Evolutionary conservation across 35 echinoderm and acorn worm genomes (phyloP).

Genomic region (Stichopus chloronotus): DNA sequence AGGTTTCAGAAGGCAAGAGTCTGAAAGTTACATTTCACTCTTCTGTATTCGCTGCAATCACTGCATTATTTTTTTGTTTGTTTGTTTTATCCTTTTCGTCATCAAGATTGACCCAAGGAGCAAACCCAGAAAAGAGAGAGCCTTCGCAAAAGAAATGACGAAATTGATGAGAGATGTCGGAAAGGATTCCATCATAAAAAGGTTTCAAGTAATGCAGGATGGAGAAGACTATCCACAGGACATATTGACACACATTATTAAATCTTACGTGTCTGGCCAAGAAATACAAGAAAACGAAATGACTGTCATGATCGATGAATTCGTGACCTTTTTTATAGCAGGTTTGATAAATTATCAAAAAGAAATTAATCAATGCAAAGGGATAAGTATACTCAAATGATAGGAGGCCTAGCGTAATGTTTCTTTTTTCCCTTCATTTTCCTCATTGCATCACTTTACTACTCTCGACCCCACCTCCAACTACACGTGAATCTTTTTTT

Average conservation of each 20-base stretch:
- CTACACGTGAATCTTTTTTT: too few relatives aligned
- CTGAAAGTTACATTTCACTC: too few relatives aligned
- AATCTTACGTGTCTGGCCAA: conserved; percentile 20
- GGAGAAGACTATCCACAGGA: conserved; percentile 68
- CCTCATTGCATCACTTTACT: too few relatives aligned
- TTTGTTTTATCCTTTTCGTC: too few relatives aligned
- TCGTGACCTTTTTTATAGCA: conserved; percentile 75
- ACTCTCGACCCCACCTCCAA: too few relatives aligned
- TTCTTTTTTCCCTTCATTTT: too few relatives aligned
- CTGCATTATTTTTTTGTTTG: too few relatives aligned
- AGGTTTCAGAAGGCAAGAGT: too few relatives aligned
- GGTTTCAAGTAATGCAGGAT: conserved; percentile 51
- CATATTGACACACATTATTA: conserved; percentile 73
- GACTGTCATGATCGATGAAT: conserved; percentile 83
- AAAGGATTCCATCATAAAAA: not conserved
- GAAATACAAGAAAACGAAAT: conserved; percentile 41
- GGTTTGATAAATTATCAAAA: not conserved
- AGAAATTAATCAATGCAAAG: too few relatives aligned
- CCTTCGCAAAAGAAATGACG: conserved; percentile 28
- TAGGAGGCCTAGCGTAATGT: too few relatives aligned
- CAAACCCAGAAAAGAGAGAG: conserved; percentile 1
- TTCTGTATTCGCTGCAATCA: too few relatives aligned
- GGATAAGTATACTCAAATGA: too few relatives aligned
- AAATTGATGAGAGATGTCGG: conserved; percentile 54
- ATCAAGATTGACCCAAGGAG: conserved; percentile 20